Evolutionary conservation across 2,888 invertebrate species (phyloP), one percentile per base, ranked within the genome.

Genomic region (Amaurobius ferox): DNA sequence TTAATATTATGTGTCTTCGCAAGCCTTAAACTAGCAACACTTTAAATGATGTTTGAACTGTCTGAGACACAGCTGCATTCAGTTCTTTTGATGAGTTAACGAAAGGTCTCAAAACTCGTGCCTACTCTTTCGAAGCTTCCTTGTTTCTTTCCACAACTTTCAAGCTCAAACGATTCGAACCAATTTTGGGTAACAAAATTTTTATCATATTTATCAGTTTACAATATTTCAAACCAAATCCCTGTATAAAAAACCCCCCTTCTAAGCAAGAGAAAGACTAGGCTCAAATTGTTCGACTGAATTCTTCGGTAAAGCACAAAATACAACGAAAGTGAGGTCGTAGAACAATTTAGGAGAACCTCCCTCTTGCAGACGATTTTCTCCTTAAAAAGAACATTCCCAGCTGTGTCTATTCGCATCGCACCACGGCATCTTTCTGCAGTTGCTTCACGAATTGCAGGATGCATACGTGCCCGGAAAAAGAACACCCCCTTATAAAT

Each of bases 391-490:
- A 77, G 83, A 83, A 83, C 83, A 83, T 83, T 77, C 55, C 83
- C 83, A 83, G 83, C 83, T 83, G 83, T 83, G 83, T 77, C 83
- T 83, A 67, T 83, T 83, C 83, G 83, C 83, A 83, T 48, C 39
- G 44, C 61, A 73, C 80, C 72, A 62, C 29, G 66, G 61, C 48
- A 72, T 83, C 83, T 66, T 83, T 83, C 71, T 35, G 83, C 55
- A 83, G 83, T 83, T 77, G 66, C 77, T 61, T 64, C 83, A 83
- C 83, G 83, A 72, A 55, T 77, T 23, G 67, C 77, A 72, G 71
- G 77, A 71, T 44, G 39, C 13, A 32, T 77, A 83, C 83, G 83
- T 83, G 83, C 83, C 32, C 40, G 44, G 83, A 83, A 70, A 83
- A 67, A 67, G 55, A 55, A 55, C 55, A 55, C 55, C 77, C 61